Base-by-base conservation (phyloP, 2,797 vertebrate genomes). In the Selene dorsalis region DNA sequence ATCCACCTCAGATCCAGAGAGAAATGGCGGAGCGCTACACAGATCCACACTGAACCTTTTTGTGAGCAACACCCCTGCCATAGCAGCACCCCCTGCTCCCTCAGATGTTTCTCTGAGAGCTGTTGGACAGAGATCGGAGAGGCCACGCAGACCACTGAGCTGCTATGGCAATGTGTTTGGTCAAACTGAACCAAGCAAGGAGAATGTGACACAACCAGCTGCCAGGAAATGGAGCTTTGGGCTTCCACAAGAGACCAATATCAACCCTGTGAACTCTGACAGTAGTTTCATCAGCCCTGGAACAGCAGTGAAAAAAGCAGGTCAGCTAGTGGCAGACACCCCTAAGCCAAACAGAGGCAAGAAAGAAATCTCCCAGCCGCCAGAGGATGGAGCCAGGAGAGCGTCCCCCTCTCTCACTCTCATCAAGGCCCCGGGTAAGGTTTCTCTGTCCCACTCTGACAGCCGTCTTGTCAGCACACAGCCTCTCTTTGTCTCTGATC, bases 1-100 rank as follows among this genome's bases (percentile, higher is more conserved):
- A 74, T 77, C 93, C 0, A 85, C 92, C 61, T 79, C 53, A 0
- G 90, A 71, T 5, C 75, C 83, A 62, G 92, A 47, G 14, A 73
- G 38, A 39, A 87, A 84, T 2, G 73, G 85, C 3, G 69, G 64
- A 72, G 73, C 87, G 13, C 50, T 60, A 0, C 95, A 96, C 60
- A 94, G 93, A 77, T 96, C 98, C 1, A 90, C 92, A 0, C 32
- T 97, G 78, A 96, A 90, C 18, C 94, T 97, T 45, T 84, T 83
- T 32, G 87, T 97, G 43, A 92, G 81, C 56, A 94, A 86, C 80
- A 56, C 78, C 3, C 71, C 88, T 3, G 68, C 76, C 3, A 16
- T 50, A n/a, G 45, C 69, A 16, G 35, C 85, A 22, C 90, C 93
- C 84, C 90, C 93, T 83, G 84, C 93, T 16, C 47, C 58, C 24